A percentile compares a stretch with the other conserved stretches of the same genome.
Evolutionary conservation across 30 jellyfish, hydroid and myxozoan genomes (phyloP).

Genomic region (Hydra vulgaris): DNA sequence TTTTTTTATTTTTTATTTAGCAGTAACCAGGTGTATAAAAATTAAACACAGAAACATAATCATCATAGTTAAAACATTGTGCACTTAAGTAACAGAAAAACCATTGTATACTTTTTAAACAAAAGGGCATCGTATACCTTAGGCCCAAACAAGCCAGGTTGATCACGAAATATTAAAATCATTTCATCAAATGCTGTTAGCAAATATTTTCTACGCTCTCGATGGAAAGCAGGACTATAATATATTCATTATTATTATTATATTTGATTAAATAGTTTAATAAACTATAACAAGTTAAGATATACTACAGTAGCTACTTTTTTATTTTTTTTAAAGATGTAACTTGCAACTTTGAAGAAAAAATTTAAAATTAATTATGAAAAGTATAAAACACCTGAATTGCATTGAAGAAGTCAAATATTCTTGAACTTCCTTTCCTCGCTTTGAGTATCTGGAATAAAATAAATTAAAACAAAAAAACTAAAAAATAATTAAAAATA

Average conservation of each 20-base stretch:
- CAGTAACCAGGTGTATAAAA: no score
- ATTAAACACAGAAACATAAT: no score
- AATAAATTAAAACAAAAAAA: not conserved
- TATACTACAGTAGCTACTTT: no score
- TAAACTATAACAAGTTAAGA: no score
- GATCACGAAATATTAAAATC: constrained; percentile 64
- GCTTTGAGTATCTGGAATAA: constrained; percentile 32
- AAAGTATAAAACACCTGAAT: no score
- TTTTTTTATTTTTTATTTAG: no score
- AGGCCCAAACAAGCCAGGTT: constrained; percentile 95
- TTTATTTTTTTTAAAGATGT: no score
- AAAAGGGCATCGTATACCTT: constrained; percentile 31
- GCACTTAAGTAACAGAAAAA: no score
- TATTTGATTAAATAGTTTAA: not conserved
- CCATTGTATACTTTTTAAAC: no score
- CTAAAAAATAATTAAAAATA: not conserved
- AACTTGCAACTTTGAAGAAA: no score
- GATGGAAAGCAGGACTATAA: constrained; percentile 80
- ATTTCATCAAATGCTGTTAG: constrained; percentile 78
- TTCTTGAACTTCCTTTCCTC: constrained; percentile 78
- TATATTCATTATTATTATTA: not conserved
- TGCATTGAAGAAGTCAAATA: constrained; percentile 46
- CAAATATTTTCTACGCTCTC: constrained; percentile 75
- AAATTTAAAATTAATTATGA: no score
- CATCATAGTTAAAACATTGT: no score